Percentiles rank a stretch among this genome's conserved stretches.
Evolutionary conservation across 2,113 vertebrate genomes (phyloP).

Genomic region (Trogon surrucura): DNA sequence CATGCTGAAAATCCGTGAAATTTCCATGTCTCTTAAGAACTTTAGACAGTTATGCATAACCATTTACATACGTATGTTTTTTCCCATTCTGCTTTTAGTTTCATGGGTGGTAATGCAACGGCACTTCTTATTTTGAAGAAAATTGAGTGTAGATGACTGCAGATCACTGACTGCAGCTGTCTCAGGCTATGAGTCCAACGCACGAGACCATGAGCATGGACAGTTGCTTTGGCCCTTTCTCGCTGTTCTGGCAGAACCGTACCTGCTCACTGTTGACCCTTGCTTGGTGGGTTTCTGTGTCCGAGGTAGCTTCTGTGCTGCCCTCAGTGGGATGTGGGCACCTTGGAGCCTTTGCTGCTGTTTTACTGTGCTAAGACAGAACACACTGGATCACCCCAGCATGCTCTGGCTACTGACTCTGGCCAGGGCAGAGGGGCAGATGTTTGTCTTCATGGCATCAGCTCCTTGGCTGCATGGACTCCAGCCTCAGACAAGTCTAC

Average conservation of each 20-base stretch:
- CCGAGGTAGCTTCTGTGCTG: not conserved
- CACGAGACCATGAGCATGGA: not conserved
- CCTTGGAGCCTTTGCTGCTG: not conserved
- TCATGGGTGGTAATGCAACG: not conserved
- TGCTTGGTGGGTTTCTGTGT: not conserved
- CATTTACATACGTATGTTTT: slow-evolving; percentile 5
- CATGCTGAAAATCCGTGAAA: slow-evolving; percentile 60
- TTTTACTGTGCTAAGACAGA: not conserved
- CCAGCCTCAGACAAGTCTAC: not conserved
- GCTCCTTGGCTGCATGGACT: not conserved
- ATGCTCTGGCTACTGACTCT: accelerated
- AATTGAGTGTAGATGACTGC: not conserved
- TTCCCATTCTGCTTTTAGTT: not conserved
- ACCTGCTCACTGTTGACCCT: not conserved
- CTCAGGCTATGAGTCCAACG: not conserved
- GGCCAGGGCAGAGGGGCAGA: too few species aligned
- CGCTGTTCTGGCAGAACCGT: not conserved
- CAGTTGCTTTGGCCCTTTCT: not conserved
- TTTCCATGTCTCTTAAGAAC: slow-evolving; percentile 34
- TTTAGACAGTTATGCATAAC: slow-evolving; percentile 17
- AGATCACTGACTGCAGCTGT: not conserved
- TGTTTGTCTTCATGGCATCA: not conserved
- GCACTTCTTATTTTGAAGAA: not conserved
- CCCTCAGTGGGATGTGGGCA: not conserved
- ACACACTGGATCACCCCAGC: not conserved